phyloP scores from a whole-genome alignment of 2,888 invertebrate genomes.

The Linhomoeus sp. region DNA sequence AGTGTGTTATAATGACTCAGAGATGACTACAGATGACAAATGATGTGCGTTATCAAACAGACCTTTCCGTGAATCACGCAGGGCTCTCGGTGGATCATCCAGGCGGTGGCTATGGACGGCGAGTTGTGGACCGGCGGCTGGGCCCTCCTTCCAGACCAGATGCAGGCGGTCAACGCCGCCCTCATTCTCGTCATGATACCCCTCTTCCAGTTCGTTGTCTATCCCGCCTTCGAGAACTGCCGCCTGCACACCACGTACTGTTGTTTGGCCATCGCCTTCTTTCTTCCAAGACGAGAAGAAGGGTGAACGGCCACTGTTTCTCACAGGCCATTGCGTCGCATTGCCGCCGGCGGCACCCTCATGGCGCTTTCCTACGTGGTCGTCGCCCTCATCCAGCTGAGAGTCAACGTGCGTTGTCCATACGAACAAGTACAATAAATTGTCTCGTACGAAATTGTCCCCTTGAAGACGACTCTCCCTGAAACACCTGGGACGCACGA shows the following conservation, averaged over 20 bases:
- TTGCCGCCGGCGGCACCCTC: slow-evolving; percentile 65
- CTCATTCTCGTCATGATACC: slow-evolving; percentile 33
- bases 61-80: no score
- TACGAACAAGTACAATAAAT: no score
- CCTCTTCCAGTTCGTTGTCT: slow-evolving; percentile 30
- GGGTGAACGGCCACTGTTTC: background rate
- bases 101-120: slow-evolving; percentile 63
- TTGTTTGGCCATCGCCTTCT: background rate
- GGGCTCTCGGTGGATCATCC: slow-evolving; percentile 77
- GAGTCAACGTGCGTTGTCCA: slow-evolving; percentile 9
- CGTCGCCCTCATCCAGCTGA: slow-evolving; percentile 48
- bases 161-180: slow-evolving; percentile 31
- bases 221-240: slow-evolving; percentile 10
- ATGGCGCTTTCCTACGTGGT: slow-evolving; percentile 65
- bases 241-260: slow-evolving; percentile 12
- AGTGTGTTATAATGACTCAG: no score
- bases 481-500: no score
- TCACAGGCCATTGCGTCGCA: slow-evolving; percentile 60
- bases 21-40: no score
- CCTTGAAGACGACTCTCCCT: no score
- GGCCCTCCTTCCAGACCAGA: slow-evolving; percentile 7
- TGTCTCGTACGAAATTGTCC: no score
- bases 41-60: no score
- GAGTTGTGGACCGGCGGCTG: no score
- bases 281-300: background rate